Conservation (phyloP, 2,113 vertebrate species). For the Orthonyx spaldingii region DNA sequence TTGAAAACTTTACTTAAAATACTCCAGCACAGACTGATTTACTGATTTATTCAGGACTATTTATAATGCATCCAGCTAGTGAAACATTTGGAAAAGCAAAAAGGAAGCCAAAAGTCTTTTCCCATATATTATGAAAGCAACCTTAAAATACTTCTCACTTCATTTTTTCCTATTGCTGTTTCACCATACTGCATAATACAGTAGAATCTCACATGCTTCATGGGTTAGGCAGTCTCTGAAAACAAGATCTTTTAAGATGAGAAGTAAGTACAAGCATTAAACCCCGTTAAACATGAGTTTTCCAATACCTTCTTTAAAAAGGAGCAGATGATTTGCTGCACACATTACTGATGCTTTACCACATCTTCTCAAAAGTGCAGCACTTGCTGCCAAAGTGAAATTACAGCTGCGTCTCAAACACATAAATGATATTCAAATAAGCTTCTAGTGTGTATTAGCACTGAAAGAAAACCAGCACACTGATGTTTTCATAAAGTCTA, state of each 20-base stretch:
- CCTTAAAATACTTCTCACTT: background rate
- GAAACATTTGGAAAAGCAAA: conserved; percentile 5
- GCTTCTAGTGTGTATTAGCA: background rate
- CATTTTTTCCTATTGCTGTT: background rate
- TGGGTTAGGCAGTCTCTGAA: background rate
- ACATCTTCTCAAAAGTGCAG: background rate
- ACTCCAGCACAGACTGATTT: background rate
- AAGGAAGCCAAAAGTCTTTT: background rate
- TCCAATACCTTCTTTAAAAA: background rate
- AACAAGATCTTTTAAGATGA: background rate
- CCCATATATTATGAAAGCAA: background rate
- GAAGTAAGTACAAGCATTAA: background rate
- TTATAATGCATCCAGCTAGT: background rate
- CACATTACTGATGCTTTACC: background rate
- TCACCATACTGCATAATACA: background rate
- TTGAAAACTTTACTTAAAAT: conserved; percentile 43
- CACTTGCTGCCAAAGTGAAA: background rate
- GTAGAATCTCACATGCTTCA: background rate
- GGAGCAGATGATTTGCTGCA: background rate
- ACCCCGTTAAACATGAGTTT: background rate
- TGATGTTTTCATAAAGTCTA: background rate
- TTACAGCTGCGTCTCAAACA: background rate
- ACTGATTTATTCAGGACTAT: conserved; percentile 36
- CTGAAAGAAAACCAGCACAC: background rate
- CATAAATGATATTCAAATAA: background rate